Percentiles rank a stretch among this genome's conserved stretches.
phyloP scores from a whole-genome alignment of 2,113 vertebrate genomes.

The Picathartes gymnocephalus region DNA sequence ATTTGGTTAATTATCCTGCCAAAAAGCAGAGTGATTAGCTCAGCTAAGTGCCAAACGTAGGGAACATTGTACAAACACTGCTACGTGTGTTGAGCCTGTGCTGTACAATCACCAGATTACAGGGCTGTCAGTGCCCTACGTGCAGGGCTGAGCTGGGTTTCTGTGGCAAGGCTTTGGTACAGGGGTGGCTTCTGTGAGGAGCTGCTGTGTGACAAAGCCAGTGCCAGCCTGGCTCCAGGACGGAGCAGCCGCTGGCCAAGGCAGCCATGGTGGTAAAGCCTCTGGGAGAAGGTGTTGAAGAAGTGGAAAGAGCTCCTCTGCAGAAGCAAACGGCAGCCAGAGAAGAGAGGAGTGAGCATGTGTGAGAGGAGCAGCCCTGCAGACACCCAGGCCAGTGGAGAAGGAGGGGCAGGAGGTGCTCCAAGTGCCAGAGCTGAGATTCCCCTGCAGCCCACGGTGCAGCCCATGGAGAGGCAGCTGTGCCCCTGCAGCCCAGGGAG shows the following conservation, averaged over 20 bases:
- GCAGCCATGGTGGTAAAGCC: neutral
- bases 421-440: neutral
- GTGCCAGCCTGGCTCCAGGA: neutral
- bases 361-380: neutral
- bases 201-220: neutral
- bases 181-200: neutral
- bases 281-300: neutral
- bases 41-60: neutral
- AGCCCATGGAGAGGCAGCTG: neutral
- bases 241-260: neutral
- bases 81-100: neutral
- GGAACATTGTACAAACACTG: neutral
- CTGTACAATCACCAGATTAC: neutral
- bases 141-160: neutral
- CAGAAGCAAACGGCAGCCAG: neutral
- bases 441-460: neutral
- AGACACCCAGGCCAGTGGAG: too few relatives aligned
- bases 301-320: neutral
- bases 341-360: neutral
- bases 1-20: conserved; percentile 23
- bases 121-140: neutral
- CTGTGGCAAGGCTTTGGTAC: neutral
- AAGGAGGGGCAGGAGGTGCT: neutral
- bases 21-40: neutral
- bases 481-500: neutral